Conservation (phyloP, 2,113 vertebrate genomes). For the Callipepla californica region DNA sequence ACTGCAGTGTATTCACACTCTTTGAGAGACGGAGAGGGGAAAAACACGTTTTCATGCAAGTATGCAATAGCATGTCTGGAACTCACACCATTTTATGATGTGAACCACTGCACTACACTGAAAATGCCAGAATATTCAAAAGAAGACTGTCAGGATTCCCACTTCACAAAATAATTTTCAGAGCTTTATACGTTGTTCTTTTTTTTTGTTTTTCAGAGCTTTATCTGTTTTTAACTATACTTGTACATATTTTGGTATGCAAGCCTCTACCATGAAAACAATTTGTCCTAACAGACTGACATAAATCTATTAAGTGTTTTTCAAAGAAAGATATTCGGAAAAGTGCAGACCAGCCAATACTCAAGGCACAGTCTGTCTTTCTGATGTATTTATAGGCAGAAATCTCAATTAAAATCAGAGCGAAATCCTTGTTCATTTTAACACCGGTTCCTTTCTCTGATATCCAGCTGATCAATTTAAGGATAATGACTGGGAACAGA, state of each 20-base stretch:
- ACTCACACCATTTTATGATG: not conserved
- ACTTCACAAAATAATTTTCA: not conserved
- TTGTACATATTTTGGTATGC: not conserved
- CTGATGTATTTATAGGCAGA: not conserved
- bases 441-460: not conserved
- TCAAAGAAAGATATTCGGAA: not conserved
- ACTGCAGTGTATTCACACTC: not conserved
- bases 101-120: not conserved
- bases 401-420: not conserved
- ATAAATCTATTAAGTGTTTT: not conserved
- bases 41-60: not conserved
- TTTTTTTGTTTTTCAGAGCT: not conserved
- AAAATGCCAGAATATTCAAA: not conserved
- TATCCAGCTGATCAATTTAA: not conserved
- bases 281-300: not conserved
- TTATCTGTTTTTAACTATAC: not conserved
- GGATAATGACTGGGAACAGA: not conserved
- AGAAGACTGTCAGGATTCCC: not conserved
- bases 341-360: not conserved
- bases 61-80: not conserved
- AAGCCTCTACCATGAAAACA: not conserved
- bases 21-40: not conserved
- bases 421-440: conserved; percentile 7
- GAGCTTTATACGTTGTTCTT: not conserved
- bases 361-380: not conserved